phyloP scores from a whole-genome alignment of 2,113 vertebrate genomes.

The Thomomys bottae region DNA sequence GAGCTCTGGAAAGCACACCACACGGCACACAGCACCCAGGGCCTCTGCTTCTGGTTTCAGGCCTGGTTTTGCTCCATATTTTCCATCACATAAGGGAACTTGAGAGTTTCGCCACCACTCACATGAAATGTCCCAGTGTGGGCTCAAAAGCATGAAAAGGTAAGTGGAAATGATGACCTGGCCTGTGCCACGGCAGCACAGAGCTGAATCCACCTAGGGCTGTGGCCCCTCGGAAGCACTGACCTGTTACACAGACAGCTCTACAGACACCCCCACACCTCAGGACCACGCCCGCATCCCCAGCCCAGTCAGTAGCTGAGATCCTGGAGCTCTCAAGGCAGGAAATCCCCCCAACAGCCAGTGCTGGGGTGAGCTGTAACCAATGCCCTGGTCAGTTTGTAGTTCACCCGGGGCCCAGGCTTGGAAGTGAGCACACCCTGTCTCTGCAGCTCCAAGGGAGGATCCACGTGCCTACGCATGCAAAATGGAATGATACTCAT shows the following conservation, averaged over 20 bases:
- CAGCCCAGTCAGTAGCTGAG: conserved; percentile 32
- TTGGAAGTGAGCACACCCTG: not conserved
- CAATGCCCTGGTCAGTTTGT: not conserved
- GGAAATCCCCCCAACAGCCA: conserved; percentile 62
- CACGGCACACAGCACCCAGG: too few relatives aligned
- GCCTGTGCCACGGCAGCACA: not conserved
- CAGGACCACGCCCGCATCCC: not conserved
- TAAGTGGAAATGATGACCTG: conserved; percentile 9
- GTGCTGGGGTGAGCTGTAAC: conserved; percentile 6
- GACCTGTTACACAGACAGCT: not conserved
- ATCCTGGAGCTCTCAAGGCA: conserved; percentile 15
- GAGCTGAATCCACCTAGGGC: not conserved
- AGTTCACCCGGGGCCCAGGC: not conserved
- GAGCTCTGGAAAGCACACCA: not conserved
- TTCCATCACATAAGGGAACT: not conserved
- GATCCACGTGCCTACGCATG: too few relatives aligned
- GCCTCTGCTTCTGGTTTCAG: not conserved
- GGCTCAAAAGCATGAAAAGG: conserved; percentile 1
- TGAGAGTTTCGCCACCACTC: not conserved
- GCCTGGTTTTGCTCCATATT: not conserved
- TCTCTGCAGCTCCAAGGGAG: not conserved
- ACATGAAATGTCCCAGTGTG: conserved; percentile 6
- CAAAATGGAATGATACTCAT: too few relatives aligned
- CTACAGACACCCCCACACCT: conserved; percentile 26
- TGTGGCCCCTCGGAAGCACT: not conserved